phyloP scores from a whole-genome alignment of 2,888 invertebrate genomes.

The Blomia tropicalis region DNA sequence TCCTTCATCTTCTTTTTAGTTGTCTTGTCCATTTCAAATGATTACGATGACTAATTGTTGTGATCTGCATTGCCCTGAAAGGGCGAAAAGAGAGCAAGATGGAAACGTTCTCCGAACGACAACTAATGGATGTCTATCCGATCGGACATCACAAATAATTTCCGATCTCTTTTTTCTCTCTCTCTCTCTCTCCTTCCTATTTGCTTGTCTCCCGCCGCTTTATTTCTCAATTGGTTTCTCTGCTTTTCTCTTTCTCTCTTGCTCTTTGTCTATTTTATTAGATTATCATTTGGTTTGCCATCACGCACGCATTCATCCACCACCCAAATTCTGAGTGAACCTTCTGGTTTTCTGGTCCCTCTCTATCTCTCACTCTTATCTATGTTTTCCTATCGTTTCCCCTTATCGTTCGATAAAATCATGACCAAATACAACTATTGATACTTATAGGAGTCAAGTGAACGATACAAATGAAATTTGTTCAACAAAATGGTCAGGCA shows the following conservation, averaged over 20 bases:
- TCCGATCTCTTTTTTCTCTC: neutral
- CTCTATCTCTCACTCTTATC: too few relatives aligned
- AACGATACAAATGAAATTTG: constrained; percentile 12
- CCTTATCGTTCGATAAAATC: neutral
- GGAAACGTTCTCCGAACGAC: neutral
- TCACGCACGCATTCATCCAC: neutral
- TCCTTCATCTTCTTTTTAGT: neutral
- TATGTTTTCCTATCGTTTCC: too few relatives aligned
- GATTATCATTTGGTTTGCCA: constrained; percentile 5
- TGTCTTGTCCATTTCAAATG: neutral
- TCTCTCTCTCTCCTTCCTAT: neutral
- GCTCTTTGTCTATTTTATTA: constrained; percentile 13
- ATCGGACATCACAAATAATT: constrained; percentile 14
- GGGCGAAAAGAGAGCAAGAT: neutral
- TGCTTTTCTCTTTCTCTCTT: too few relatives aligned
- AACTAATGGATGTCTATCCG: neutral
- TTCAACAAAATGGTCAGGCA: constrained; percentile 8
- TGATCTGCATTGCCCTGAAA: constrained; percentile 9
- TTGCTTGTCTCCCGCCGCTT: neutral
- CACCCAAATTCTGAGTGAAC: too few relatives aligned
- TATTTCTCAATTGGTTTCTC: constrained; percentile 12
- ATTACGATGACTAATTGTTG: constrained; percentile 14
- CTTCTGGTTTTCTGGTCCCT: too few relatives aligned
- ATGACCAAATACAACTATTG: neutral
- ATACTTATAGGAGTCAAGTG: too few relatives aligned